These are phyloP conservation scores for Bombycilla garrulus DNA, from an alignment of 2,113 vertebrate species.

Conservation along the genomic window DNA sequence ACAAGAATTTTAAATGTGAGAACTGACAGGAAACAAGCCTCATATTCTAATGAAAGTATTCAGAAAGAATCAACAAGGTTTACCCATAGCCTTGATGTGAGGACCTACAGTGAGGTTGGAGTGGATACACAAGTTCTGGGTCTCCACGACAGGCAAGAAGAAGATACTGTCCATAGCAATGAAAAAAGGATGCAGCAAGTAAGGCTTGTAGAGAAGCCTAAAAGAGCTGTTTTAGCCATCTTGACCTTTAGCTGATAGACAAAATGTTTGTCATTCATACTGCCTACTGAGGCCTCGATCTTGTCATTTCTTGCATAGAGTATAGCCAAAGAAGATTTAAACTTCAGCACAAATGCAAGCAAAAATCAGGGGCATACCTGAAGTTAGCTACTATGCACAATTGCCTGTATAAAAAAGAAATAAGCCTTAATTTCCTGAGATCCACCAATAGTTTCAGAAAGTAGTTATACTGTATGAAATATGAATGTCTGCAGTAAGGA, in stretches of 20 bases:
- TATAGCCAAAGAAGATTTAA: background rate
- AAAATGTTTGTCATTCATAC: background rate
- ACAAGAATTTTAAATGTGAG: background rate
- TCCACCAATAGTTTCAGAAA: background rate
- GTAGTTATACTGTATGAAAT: background rate
- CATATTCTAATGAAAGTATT: background rate
- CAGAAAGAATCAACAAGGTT: conserved; percentile 32
- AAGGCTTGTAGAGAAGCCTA: conserved; percentile 29
- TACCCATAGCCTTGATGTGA: conserved; percentile 43
- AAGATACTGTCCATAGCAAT: conserved; percentile 25
- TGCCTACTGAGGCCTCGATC: background rate
- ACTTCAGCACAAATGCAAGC: background rate
- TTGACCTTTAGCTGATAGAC: conserved; percentile 31
- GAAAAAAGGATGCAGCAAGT: conserved; percentile 12
- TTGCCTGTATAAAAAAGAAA: background rate
- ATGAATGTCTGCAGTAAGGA: background rate
- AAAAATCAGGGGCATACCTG: background rate
- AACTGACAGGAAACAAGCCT: background rate
- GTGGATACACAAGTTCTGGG: conserved; percentile 12
- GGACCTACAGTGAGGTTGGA: conserved; percentile 25
- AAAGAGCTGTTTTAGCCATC: conserved; percentile 58
- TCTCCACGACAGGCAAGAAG: background rate
- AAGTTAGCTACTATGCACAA: background rate
- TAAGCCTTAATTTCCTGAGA: background rate
- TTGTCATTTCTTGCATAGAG: background rate